A percentile compares a stretch with the other conserved stretches of the same genome.
Conservation (phyloP, 2,113 vertebrate species). For the Eulemur rufifrons region DNA sequence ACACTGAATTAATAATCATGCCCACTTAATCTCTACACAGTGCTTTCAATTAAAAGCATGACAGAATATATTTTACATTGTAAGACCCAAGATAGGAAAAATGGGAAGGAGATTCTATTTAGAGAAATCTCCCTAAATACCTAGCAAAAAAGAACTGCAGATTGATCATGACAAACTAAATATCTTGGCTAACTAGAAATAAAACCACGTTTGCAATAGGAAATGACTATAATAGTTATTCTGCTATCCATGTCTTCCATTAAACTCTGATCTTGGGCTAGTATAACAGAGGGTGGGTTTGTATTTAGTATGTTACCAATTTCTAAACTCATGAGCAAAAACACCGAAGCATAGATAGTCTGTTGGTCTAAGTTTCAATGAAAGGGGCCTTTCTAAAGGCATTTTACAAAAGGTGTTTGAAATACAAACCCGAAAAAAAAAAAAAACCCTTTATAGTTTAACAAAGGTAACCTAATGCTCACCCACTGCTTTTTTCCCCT, state of each 20-base stretch:
- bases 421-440: slow-evolving; percentile 48
- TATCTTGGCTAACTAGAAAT: background rate
- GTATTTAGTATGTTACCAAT: background rate
- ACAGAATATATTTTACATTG: background rate
- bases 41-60: slow-evolving; percentile 22
- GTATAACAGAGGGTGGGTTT: background rate
- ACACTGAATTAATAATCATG: background rate
- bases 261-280: background rate
- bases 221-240: background rate
- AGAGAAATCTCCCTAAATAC: slow-evolving; percentile 21
- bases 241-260: background rate
- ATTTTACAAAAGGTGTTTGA: slow-evolving; percentile 60
- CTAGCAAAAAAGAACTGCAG: slow-evolving; percentile 28
- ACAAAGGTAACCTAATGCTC: slow-evolving; percentile 65
- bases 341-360: background rate
- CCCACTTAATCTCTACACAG: background rate
- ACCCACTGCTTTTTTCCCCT: background rate
- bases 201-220: background rate
- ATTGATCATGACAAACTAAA: background rate
- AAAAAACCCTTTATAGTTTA: slow-evolving; percentile 42
- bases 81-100: slow-evolving; percentile 36
- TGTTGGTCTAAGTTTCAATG: slow-evolving; percentile 30
- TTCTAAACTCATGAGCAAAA: background rate
- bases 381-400: slow-evolving; percentile 5
- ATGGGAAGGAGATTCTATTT: background rate